Percentiles rank a stretch among this genome's conserved stretches.
These are phyloP conservation scores for Alcedo atthis DNA, from an alignment of 2,797 vertebrate genomes.

Conservation along the genomic window DNA sequence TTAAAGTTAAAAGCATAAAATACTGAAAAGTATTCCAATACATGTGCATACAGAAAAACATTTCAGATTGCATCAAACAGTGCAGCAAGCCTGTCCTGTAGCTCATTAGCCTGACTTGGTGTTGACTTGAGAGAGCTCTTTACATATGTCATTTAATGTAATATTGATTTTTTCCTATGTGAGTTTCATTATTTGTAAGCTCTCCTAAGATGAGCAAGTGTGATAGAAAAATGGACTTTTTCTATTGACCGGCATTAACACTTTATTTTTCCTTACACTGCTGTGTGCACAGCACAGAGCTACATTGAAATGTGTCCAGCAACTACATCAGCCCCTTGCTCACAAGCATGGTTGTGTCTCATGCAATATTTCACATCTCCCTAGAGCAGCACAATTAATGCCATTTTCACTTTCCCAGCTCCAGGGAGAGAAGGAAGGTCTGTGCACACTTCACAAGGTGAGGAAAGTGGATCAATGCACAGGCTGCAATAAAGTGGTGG, in stretches of 20 bases:
- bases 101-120: constrained; percentile 1
- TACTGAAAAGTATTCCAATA: neutral
- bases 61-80: neutral
- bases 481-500: neutral
- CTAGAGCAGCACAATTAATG: neutral
- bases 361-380: neutral
- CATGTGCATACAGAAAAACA: neutral
- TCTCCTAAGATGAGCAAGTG: neutral
- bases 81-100: neutral
- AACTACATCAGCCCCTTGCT: neutral
- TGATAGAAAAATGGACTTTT: neutral
- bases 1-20: neutral
- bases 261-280: neutral
- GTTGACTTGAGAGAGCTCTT: constrained; percentile 18
- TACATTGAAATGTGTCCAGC: neutral
- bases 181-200: constrained; percentile 17
- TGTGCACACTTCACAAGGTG: neutral
- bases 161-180: constrained; percentile 44
- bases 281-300: neutral
- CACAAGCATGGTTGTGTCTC: accelerated
- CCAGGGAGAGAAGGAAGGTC: neutral
- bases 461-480: accelerated
- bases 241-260: neutral
- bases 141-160: neutral
- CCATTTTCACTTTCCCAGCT: neutral